phyloP scores from a whole-genome alignment of 2,888 invertebrate species.

The Beris morrisii region DNA sequence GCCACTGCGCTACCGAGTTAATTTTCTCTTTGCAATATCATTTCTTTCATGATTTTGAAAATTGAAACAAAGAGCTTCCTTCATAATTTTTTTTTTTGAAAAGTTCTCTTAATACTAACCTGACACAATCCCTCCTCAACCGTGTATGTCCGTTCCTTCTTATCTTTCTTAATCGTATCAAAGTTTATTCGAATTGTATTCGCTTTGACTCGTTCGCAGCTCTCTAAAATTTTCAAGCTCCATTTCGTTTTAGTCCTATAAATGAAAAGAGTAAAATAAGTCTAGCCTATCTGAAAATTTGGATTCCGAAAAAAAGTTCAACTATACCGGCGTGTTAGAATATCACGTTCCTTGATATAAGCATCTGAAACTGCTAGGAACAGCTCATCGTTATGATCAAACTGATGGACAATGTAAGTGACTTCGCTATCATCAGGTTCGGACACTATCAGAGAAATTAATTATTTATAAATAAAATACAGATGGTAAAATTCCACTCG shows the following conservation, averaged over 20 bases:
- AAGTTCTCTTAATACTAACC: constrained; percentile 46
- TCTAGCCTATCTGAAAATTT: not conserved
- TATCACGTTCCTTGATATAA: constrained; percentile 60
- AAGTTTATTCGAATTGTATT: constrained; percentile 63
- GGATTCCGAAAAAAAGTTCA: too few relatives aligned
- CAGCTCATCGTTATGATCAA: constrained; percentile 53
- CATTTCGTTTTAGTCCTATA: constrained; percentile 57
- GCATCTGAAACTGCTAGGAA: constrained; percentile 58
- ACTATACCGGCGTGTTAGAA: constrained; percentile 52
- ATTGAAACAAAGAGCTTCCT: too few relatives aligned
- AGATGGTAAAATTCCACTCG: not conserved
- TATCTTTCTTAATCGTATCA: constrained; percentile 63
- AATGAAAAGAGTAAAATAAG: constrained; percentile 6
- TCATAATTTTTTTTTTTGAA: too few relatives aligned
- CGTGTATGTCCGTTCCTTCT: constrained; percentile 62
- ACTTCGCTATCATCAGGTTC: constrained; percentile 55
- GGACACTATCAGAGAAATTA: constrained; percentile 44
- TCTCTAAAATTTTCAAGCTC: constrained; percentile 59
- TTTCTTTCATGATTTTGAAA: too few relatives aligned
- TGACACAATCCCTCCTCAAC: constrained; percentile 62
- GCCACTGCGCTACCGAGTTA: too few relatives aligned
- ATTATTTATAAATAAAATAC: too few relatives aligned
- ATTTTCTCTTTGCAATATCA: too few relatives aligned
- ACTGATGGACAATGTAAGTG: constrained; percentile 49
- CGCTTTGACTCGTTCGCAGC: constrained; percentile 57